These are phyloP conservation scores for Antheraea pernyi DNA, from an alignment of 1,140 invertebrate species.

Conservation along the genomic window DNA sequence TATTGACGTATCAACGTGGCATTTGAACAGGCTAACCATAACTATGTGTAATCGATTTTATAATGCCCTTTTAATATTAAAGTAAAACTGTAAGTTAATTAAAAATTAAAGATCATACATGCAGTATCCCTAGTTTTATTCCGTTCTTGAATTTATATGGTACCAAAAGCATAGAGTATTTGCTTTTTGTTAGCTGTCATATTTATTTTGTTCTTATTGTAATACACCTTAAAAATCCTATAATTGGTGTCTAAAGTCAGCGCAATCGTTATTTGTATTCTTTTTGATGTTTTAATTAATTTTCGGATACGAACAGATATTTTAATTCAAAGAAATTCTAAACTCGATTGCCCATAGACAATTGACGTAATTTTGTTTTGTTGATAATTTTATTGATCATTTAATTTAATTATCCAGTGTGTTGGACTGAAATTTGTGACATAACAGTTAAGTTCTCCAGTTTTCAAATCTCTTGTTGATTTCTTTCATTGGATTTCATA, in stretches of 20 bases:
- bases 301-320: background rate
- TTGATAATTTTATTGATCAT: too few species aligned
- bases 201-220: background rate
- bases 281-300: background rate
- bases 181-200: background rate
- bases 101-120: too few species aligned
- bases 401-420: too few species aligned
- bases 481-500: too few species aligned
- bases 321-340: background rate
- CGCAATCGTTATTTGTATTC: background rate
- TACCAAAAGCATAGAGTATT: background rate
- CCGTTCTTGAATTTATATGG: background rate
- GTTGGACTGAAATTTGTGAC: too few species aligned
- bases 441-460: too few species aligned
- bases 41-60: too few species aligned
- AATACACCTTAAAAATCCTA: background rate
- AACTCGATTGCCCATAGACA: constrained; percentile 57
- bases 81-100: too few species aligned
- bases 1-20: too few species aligned
- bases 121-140: background rate
- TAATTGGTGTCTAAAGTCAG: background rate
- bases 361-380: constrained; percentile 78
- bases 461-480: too few species aligned
- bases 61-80: too few species aligned
- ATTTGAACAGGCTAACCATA: too few species aligned